These are phyloP conservation scores for Globia sparganii DNA, from an alignment of 2,888 invertebrate species.

Conservation along the genomic window DNA sequence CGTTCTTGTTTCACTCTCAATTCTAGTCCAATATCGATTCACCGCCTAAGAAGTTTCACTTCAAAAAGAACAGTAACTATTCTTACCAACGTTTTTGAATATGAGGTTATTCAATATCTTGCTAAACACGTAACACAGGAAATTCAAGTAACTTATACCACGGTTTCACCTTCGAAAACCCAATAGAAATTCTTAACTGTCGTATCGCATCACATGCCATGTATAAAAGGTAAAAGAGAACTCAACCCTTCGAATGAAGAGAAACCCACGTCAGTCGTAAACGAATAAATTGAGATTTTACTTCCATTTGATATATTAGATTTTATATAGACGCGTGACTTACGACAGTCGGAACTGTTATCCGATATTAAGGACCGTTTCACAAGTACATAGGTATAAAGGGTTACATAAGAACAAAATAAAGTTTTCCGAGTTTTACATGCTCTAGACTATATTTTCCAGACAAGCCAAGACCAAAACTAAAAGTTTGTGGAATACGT, in stretches of 20 bases:
- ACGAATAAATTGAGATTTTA: conserved; percentile 46
- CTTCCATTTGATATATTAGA: conserved; percentile 14
- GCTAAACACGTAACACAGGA: neutral
- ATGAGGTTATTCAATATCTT: neutral
- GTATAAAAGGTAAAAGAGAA: conserved; percentile 14
- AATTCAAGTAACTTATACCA: neutral
- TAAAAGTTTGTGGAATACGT: conserved; percentile 3
- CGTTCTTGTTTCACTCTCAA: neutral
- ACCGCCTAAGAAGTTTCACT: neutral
- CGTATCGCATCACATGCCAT: neutral
- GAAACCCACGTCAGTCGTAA: conserved; percentile 21
- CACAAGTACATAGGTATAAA: conserved; percentile 8
- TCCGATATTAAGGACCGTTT: conserved; percentile 41
- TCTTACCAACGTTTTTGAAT: neutral
- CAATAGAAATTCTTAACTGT: conserved; percentile 13
- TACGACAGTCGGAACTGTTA: conserved; percentile 25
- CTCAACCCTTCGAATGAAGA: conserved; percentile 1
- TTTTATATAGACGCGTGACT: conserved; percentile 34
- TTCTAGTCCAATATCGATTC: neutral
- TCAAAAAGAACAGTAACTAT: neutral
- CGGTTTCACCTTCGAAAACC: neutral
- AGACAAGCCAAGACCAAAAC: no score
- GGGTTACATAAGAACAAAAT: conserved; percentile 16
- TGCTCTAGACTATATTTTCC: neutral
- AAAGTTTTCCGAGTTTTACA: conserved; percentile 8